Conservation (phyloP, 1,140 invertebrate genomes). For the Papilio glaucus region DNA sequence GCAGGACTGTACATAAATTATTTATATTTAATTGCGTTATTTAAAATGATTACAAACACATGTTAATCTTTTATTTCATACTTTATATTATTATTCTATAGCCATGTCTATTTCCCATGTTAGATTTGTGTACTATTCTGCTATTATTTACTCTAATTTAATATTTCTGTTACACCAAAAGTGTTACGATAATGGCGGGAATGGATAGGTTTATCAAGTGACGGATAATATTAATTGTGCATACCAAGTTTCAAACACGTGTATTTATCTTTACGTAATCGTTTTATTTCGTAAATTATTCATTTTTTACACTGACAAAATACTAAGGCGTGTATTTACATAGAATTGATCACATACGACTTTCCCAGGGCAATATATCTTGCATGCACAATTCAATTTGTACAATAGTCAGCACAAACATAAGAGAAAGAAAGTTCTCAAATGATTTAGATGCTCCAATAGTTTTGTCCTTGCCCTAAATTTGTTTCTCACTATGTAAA, state of each 20-base stretch:
- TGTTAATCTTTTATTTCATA: too few species aligned
- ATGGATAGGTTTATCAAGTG: background rate
- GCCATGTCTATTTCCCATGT: too few species aligned
- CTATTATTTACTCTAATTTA: too few species aligned
- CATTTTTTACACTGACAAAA: background rate
- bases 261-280: background rate
- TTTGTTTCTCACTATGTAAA: background rate
- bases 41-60: too few species aligned
- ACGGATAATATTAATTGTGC: background rate
- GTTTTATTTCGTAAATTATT: background rate
- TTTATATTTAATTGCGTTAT: too few species aligned
- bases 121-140: too few species aligned
- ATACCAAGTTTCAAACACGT: background rate
- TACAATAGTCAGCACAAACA: background rate
- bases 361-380: background rate
- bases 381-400: background rate
- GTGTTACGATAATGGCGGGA: background rate
- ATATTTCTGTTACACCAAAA: background rate
- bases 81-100: too few species aligned
- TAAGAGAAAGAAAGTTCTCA: constrained; percentile 8
- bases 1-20: too few species aligned
- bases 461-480: constrained; percentile 4
- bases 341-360: background rate
- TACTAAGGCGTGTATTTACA: background rate
- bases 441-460: constrained; percentile 15